Evolutionary conservation across 2,888 invertebrate species (phyloP).

Genomic region (Papilio demoleus): DNA sequence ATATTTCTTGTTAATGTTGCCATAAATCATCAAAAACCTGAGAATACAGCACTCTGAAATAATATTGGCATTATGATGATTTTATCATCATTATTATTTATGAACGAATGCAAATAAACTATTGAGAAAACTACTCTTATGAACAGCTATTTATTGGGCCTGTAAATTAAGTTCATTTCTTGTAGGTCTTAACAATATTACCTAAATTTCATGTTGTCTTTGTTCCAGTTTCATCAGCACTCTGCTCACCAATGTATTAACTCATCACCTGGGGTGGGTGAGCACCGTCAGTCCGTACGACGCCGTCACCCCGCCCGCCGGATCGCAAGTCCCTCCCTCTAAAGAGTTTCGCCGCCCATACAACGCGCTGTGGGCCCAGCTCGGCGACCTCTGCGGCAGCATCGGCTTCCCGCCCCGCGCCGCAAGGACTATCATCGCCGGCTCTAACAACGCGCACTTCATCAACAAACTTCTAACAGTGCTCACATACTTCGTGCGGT

Average conservation of each 20-base stretch:
- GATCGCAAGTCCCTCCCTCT: too few relatives aligned
- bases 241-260: constrained; percentile 92
- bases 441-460: constrained; percentile 85
- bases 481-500: constrained; percentile 94
- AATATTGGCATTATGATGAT: neutral
- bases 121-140: too few relatives aligned
- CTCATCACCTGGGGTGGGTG: constrained; percentile 96
- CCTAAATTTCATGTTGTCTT: constrained; percentile 42
- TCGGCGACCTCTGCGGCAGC: constrained; percentile 93
- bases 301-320: constrained; percentile 53
- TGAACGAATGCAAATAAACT: neutral
- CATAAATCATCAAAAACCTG: neutral
- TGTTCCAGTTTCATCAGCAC: constrained; percentile 94
- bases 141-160: too few relatives aligned
- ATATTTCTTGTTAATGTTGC: constrained; percentile 2
- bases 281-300: constrained; percentile 87
- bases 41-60: neutral
- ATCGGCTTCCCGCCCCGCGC: constrained; percentile 90
- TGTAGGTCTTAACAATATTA: too few relatives aligned
- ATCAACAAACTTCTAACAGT: constrained; percentile 90
- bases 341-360: constrained; percentile 87
- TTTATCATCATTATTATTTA: neutral
- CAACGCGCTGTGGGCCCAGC: constrained; percentile 95
- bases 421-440: constrained; percentile 91
- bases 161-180: too few relatives aligned